Conservation (phyloP, 2,113 vertebrate genomes). For the Bos javanicus region DNA sequence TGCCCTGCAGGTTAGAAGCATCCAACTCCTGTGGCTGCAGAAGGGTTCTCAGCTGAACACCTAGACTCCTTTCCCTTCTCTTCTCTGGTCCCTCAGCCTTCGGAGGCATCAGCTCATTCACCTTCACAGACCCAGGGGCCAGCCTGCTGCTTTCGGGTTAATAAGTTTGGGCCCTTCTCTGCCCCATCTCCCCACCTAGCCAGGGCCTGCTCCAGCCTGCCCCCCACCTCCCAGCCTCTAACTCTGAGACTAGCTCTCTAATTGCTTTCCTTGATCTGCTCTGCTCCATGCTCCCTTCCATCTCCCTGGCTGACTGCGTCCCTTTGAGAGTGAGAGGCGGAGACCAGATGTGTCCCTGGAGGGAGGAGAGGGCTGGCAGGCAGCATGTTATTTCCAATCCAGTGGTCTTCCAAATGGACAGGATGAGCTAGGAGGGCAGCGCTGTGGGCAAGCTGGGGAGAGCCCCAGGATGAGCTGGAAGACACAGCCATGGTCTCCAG, state of each 20-base stretch:
- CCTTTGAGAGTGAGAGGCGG: not conserved
- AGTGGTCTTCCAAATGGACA: conserved; percentile 14
- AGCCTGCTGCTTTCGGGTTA: not conserved
- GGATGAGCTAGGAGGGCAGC: not conserved
- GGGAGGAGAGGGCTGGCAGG: not conserved
- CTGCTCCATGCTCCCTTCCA: not conserved
- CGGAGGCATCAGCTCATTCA: not conserved
- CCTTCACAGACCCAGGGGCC: not conserved
- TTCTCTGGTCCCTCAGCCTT: not conserved
- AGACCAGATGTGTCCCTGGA: conserved; percentile 24
- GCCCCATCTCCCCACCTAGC: not conserved
- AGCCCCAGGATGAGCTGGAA: not conserved
- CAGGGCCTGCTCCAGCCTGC: not conserved
- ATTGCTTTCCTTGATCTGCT: conserved; percentile 27
- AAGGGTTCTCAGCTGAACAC: not conserved
- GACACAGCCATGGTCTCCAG: not conserved
- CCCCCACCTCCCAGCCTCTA: not conserved
- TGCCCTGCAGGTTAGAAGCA: not conserved
- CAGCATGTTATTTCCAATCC: conserved; percentile 29
- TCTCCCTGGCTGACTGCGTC: not conserved
- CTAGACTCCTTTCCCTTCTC: not conserved
- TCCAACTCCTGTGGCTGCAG: not conserved
- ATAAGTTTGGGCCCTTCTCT: not conserved
- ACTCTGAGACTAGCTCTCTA: conserved; percentile 11
- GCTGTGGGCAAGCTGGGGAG: accelerated